phyloP scores from a whole-genome alignment of 1,140 invertebrate species.

The Fragariocoptes setiger region DNA sequence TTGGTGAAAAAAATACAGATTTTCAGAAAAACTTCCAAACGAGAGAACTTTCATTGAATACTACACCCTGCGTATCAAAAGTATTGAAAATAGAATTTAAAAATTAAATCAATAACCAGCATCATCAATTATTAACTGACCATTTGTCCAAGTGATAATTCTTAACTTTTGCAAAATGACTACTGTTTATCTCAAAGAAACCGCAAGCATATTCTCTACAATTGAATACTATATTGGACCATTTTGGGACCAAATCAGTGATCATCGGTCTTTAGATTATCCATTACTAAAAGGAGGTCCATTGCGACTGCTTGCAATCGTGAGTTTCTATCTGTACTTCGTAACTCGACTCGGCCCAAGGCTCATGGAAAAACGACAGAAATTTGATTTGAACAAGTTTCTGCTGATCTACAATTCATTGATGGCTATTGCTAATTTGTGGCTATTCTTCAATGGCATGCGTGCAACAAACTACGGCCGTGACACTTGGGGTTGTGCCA shows the following conservation, averaged over 20 bases:
- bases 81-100: too few relatives aligned
- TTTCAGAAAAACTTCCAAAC: too few relatives aligned
- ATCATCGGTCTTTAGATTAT: slow-evolving; percentile 1
- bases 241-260: slow-evolving; percentile 3
- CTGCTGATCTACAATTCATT: slow-evolving; percentile 18
- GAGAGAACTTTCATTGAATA: too few relatives aligned
- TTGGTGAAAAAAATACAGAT: too few relatives aligned
- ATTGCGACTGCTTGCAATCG: neutral
- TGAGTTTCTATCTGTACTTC: slow-evolving; percentile 6
- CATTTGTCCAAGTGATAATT: too few relatives aligned
- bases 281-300: slow-evolving; percentile 4
- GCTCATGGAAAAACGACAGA: slow-evolving; percentile 10
- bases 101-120: too few relatives aligned
- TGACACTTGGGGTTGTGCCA: slow-evolving; percentile 3
- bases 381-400: slow-evolving; percentile 11
- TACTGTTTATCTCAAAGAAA: too few relatives aligned
- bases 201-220: too few relatives aligned
- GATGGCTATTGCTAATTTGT: slow-evolving; percentile 17
- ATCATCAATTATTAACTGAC: too few relatives aligned
- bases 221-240: neutral
- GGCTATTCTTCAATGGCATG: slow-evolving; percentile 13
- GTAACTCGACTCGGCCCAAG: slow-evolving; percentile 8
- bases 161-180: too few relatives aligned
- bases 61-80: too few relatives aligned
- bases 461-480: neutral